A percentile compares a stretch with the other conserved stretches of the same genome.
Evolutionary conservation across 2,113 vertebrate genomes (phyloP).

Genomic region (Crypturellus undulatus): DNA sequence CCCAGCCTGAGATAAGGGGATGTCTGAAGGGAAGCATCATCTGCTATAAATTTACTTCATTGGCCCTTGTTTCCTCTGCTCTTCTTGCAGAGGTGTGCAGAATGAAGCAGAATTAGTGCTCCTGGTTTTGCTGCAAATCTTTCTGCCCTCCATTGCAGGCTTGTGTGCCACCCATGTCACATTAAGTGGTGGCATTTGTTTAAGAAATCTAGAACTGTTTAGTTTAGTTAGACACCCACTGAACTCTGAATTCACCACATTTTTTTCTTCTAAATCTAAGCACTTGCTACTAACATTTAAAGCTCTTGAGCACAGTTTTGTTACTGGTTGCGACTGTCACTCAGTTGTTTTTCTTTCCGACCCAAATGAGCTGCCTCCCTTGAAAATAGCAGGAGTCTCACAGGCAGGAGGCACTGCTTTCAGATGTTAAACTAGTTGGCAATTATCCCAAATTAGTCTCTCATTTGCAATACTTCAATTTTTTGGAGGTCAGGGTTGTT

Average conservation of each 20-base stretch:
- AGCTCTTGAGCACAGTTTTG: background rate
- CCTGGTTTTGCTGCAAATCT: background rate
- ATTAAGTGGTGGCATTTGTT: background rate
- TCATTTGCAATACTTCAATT: background rate
- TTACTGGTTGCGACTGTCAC: slow-evolving; percentile 12
- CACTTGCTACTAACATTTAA: background rate
- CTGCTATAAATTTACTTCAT: background rate
- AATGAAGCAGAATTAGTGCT: background rate
- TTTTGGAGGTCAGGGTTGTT: background rate
- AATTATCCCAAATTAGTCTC: slow-evolving; percentile 14
- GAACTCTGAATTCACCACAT: background rate
- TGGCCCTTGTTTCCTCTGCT: background rate
- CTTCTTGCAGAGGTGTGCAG: background rate
- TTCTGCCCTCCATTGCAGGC: background rate
- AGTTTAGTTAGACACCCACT: background rate
- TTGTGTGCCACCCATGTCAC: background rate
- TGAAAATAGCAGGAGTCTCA: background rate
- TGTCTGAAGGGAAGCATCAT: background rate
- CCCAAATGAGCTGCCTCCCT: slow-evolving; percentile 14
- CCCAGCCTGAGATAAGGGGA: too few species aligned
- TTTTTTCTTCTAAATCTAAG: background rate
- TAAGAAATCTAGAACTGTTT: background rate
- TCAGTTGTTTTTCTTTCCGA: background rate
- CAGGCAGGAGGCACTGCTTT: slow-evolving; percentile 25
- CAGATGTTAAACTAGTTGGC: slow-evolving; percentile 28